phyloP scores from a whole-genome alignment of 1,140 invertebrate genomes.

The Saccostrea echinata region DNA sequence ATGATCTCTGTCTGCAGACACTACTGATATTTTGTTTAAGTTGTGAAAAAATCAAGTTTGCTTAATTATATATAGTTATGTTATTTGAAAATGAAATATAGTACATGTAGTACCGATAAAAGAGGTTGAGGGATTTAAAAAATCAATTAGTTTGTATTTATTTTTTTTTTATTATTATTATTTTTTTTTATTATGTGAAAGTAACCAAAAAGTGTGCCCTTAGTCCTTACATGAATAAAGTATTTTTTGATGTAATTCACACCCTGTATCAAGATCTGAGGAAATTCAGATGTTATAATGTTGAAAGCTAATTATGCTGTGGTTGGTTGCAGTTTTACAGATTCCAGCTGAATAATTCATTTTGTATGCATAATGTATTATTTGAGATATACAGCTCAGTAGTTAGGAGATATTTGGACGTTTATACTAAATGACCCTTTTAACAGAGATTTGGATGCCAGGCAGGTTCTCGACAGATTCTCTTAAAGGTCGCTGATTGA shows the following conservation, averaged over 20 bases:
- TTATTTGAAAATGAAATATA: background rate
- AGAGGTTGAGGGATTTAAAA: too few species aligned
- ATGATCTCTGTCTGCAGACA: background rate
- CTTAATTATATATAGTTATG: background rate
- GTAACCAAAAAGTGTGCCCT: background rate
- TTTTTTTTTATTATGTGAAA: background rate
- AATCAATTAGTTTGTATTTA: too few species aligned
- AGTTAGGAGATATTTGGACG: slow-evolving; percentile 13
- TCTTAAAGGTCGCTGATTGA: background rate
- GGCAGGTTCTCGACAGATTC: background rate
- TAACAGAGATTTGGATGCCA: background rate
- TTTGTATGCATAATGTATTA: slow-evolving; percentile 30
- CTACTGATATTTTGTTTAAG: background rate
- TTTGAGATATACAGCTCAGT: background rate
- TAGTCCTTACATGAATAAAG: background rate
- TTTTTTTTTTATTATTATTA: too few species aligned
- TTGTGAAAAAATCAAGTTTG: background rate
- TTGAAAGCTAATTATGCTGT: background rate
- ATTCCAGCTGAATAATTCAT: slow-evolving; percentile 14
- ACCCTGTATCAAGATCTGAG: background rate
- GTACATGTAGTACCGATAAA: background rate
- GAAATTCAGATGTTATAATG: background rate
- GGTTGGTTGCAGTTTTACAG: background rate
- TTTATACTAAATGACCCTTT: background rate
- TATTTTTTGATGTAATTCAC: background rate